Conservation (phyloP, 2,113 vertebrate genomes). For the Pontoporia blainvillei region DNA sequence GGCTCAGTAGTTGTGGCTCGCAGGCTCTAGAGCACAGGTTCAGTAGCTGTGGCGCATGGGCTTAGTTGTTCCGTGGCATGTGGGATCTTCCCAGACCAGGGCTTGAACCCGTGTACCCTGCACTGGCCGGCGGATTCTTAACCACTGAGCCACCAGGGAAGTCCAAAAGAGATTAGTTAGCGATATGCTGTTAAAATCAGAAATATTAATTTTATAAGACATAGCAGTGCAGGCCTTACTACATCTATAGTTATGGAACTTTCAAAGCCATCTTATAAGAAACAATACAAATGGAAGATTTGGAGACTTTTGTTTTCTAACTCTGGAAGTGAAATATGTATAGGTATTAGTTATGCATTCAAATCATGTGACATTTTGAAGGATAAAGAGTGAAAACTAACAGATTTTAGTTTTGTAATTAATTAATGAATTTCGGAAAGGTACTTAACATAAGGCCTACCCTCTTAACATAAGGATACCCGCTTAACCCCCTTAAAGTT, state of each 20-base stretch:
- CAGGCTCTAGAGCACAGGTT: too few species aligned
- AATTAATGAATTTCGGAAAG: background rate
- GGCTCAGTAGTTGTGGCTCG: too few species aligned
- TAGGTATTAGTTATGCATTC: background rate
- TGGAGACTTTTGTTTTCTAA: background rate
- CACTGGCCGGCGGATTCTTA: too few species aligned
- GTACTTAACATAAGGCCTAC: background rate
- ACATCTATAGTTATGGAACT: background rate
- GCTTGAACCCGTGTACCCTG: too few species aligned
- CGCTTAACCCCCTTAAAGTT: background rate
- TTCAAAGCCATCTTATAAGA: background rate
- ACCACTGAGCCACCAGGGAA: too few species aligned
- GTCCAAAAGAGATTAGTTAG: background rate
- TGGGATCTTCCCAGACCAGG: too few species aligned
- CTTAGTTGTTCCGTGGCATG: too few species aligned
- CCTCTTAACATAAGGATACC: background rate
- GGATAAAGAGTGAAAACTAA: background rate
- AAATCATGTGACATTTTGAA: background rate
- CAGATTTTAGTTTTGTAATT: background rate
- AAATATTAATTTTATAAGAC: background rate
- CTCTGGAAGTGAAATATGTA: background rate
- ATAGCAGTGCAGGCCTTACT: background rate
- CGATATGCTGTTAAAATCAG: background rate
- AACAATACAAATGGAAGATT: background rate
- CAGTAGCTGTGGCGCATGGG: too few species aligned